Evolutionary conservation across 2,113 vertebrate species (phyloP), one percentile per base, ranked within the genome.

Genomic region (Hippocampus mohnikei): DNA sequence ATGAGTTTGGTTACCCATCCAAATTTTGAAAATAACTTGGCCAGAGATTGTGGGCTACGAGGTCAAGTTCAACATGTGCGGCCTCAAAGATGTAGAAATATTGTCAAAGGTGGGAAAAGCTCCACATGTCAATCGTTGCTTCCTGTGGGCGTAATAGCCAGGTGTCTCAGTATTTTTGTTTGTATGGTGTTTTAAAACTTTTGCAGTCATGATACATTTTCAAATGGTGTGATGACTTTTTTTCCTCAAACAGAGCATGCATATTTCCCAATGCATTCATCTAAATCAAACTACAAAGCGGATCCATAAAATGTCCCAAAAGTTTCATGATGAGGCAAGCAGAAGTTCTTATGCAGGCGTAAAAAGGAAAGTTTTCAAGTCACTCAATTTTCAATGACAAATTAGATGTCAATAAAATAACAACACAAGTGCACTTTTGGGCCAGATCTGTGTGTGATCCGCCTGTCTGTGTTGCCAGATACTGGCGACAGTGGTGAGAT

Each of bases 401-500:
- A 41, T 58, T 58, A 81, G 72, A 69, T 40, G 71, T 63, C 44
- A 82, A 71, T 59, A 76, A 73, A 71, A 80, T 77, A 74, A 78
- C 46, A 81, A 70, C 67, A 63, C 52, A 77, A 75, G 66, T 65
- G 72, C 72, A 52, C 66, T 64, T 71, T 70, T 66, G 72, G 75
- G 75, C 74, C 70, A 82, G 64, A 74, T 71, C 23, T 44, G 55
- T 75, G 72, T 73, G 74, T 77, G 67, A 13, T 74, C 79, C 61
- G 41, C 70, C 69, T 18, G 68, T 80, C 75, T 84, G 76, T 8
- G 29, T 67, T 72, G 74, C 67, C 52, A 69, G 71, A 81, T 82
- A 66, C 69, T 80, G 79, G 84, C 84, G 84, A 85, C 85, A 82
- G 81, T 74, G 80, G 81, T 79, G 66, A 79, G 79, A 76, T 33